Conservation (phyloP, 2,888 invertebrate genomes). For the Drosophila macrothrix region DNA sequence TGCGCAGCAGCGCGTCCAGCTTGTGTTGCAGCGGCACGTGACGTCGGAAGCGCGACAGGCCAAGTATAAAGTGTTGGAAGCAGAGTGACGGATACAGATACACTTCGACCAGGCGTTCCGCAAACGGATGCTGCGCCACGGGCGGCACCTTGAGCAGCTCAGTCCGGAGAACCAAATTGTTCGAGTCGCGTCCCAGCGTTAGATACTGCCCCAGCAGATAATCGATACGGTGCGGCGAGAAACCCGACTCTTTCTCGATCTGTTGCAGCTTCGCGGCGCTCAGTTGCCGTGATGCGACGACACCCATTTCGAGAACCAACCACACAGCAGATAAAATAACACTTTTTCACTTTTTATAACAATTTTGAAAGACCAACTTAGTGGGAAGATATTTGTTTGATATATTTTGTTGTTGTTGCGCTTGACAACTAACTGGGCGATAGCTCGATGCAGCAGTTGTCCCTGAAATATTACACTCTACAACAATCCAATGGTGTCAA, state of each 20-base stretch:
- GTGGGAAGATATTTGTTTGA: neutral
- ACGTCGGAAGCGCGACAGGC: slow-evolving; percentile 46
- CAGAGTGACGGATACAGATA: slow-evolving; percentile 45
- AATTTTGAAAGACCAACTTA: neutral
- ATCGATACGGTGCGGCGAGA: slow-evolving; percentile 45
- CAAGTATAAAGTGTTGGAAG: slow-evolving; percentile 46
- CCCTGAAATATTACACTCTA: neutral
- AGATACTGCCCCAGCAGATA: slow-evolving; percentile 44
- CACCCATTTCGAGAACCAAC: slow-evolving; percentile 38
- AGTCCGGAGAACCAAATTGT: slow-evolving; percentile 42
- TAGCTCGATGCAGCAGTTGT: neutral
- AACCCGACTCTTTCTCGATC: slow-evolving; percentile 47
- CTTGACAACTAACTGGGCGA: neutral
- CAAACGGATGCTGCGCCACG: slow-evolving; percentile 51
- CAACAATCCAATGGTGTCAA: neutral
- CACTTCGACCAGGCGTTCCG: slow-evolving; percentile 41
- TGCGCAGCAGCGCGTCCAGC: slow-evolving; percentile 29
- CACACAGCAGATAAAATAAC: neutral
- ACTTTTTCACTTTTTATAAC: neutral
- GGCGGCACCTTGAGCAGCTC: slow-evolving; percentile 46
- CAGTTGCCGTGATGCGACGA: slow-evolving; percentile 36
- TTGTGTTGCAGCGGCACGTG: slow-evolving; percentile 32
- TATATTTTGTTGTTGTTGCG: neutral
- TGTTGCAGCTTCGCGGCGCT: slow-evolving; percentile 20
- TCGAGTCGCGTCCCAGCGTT: slow-evolving; percentile 35